Base-by-base conservation (phyloP, 1,140 invertebrate genomes). In the Homalodisca vitripennis region DNA sequence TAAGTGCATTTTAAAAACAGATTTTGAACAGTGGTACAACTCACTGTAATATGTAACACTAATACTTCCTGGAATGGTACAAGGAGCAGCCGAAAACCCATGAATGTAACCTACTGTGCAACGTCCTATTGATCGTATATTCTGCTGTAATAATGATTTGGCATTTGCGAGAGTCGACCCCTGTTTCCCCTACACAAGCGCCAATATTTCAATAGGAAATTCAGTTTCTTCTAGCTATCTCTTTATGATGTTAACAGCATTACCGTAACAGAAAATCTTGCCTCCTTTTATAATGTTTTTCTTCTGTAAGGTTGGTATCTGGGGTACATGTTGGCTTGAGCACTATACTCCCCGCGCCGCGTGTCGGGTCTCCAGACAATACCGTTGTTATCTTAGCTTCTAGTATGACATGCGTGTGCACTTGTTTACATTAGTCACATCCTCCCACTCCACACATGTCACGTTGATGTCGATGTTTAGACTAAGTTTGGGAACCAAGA, bases 331-430 rank as follows among this genome's bases (percentile, higher is more conserved):
- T n/a, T n/a, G n/a, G n/a, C n/a, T n/a, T n/a, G n/a, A n/a, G 48
- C 48, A 51, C 48, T 51, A 22, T 51, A 51, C 48, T 20, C 22
- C n/a, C 48, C 2, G 3, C n/a, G 17, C 2, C 48, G 3, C n/a
- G 48, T 51, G 22, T 53, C 55, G 26, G 55, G 55, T 12, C n/a
- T 10, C 29, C 55, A 60, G 55, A 60, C 55, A 60, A 60, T 60
- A 60, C 55, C 55, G 55, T 60, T 60, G 55, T 60, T 60, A 60
- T 60, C 26, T 26, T 60, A 60, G 55, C 55, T 29, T 26, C 55
- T 60, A 60, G 55, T 60, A 6, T 60, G 55, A n/a, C 55, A 60
- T 60, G 55, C 6, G 26, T 29, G 55, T 60, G 55, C 55, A 60
- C 55, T 60, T 60, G 55, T n/a, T 60, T 60, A 60, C 24, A 13